These are phyloP conservation scores for Rhabdomys pumilio DNA, from an alignment of 2,797 vertebrate species.

Conservation along the genomic window DNA sequence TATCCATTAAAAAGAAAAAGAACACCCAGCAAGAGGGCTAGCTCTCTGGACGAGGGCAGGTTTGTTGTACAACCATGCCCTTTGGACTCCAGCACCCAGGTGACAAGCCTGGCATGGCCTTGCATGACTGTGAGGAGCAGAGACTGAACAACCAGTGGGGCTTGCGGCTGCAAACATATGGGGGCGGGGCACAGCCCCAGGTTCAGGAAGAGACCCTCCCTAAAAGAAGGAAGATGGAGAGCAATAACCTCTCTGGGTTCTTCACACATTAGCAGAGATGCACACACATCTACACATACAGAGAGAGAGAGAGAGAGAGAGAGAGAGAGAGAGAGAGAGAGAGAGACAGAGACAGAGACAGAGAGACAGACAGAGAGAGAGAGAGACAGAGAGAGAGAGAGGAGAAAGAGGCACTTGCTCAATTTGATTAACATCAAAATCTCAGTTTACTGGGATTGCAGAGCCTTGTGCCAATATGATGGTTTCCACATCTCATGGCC, in stretches of 20 bases:
- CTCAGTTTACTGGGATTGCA: background rate
- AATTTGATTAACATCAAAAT: background rate
- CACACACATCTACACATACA: background rate
- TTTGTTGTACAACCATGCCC: background rate
- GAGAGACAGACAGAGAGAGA: no score
- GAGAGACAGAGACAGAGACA: no score
- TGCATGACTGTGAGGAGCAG: background rate
- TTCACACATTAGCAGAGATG: background rate
- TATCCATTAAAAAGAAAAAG: background rate
- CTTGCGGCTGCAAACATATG: background rate
- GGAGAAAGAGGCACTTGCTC: background rate
- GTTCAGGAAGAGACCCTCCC: background rate
- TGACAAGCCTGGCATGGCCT: background rate
- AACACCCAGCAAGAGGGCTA: background rate
- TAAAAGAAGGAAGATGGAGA: background rate
- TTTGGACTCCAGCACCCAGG: background rate
- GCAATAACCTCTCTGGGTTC: background rate
- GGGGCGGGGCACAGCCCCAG: background rate
- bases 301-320: no score
- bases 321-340: no score
- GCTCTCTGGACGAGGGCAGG: no score
- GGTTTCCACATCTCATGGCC: accelerated
- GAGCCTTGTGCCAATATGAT: background rate
- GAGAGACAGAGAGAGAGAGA: no score
- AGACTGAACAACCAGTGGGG: background rate